These are phyloP conservation scores for Cephus cinctus DNA, from an alignment of 1,140 invertebrate genomes.

Conservation along the genomic window DNA sequence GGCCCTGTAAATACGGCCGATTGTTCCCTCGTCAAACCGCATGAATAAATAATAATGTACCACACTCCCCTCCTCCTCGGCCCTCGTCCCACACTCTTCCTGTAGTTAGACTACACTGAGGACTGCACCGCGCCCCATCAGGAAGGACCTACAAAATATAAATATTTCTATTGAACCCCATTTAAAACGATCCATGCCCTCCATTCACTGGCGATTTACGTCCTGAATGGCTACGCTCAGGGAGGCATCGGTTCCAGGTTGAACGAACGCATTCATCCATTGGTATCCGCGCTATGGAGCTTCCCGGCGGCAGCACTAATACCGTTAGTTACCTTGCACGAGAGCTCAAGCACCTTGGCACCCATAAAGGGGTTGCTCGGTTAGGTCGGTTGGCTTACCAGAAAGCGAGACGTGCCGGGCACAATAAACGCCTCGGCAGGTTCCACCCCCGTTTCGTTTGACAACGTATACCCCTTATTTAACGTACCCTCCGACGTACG, in stretches of 20 bases:
- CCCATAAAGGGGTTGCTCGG: slow-evolving; percentile 23
- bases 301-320: slow-evolving; percentile 9
- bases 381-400: slow-evolving; percentile 6
- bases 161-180: slow-evolving; percentile 47
- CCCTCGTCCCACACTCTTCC: too few species aligned
- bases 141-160: too few species aligned
- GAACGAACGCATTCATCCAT: too few species aligned
- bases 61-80: too few species aligned
- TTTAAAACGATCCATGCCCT: slow-evolving; percentile 38
- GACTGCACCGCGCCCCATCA: too few species aligned
- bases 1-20: slow-evolving; percentile 40
- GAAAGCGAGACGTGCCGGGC: slow-evolving; percentile 30
- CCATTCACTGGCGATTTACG: slow-evolving; percentile 10
- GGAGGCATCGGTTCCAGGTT: too few species aligned
- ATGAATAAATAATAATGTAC: slow-evolving; percentile 47
- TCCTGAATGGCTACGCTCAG: too few species aligned
- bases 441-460: slow-evolving; percentile 41
- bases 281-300: slow-evolving; percentile 4
- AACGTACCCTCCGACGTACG: slow-evolving; percentile 32
- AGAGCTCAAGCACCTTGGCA: slow-evolving; percentile 15
- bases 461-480: slow-evolving; percentile 37
- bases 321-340: slow-evolving; percentile 21
- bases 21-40: slow-evolving; percentile 47
- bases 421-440: slow-evolving; percentile 38
- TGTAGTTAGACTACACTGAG: too few species aligned